Evolutionary conservation across 2,888 invertebrate genomes (phyloP).

Genomic region (Hyppa rectilinea): DNA sequence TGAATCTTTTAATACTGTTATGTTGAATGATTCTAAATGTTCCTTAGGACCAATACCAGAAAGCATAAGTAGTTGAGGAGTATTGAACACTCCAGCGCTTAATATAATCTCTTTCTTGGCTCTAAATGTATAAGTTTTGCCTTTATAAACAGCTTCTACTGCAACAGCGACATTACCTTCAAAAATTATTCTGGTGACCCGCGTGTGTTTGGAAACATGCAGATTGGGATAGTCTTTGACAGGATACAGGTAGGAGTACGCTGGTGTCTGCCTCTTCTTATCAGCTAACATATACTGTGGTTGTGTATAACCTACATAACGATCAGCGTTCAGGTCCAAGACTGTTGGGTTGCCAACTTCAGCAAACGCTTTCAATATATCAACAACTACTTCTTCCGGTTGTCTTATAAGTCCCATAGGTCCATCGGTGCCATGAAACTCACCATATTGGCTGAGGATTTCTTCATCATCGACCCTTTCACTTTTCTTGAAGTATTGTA

Average conservation of each 20-base stretch:
- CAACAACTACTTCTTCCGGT: constrained; percentile 16
- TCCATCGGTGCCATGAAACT: constrained; percentile 52
- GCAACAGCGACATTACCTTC: constrained; percentile 42
- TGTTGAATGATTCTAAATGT: constrained; percentile 40
- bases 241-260: constrained; percentile 39
- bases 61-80: constrained; percentile 56
- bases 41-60: constrained; percentile 57
- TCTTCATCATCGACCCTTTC: constrained; percentile 37
- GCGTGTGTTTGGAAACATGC: constrained; percentile 48
- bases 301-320: constrained; percentile 40
- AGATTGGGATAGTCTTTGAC: constrained; percentile 45
- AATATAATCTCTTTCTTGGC: constrained; percentile 59
- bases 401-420: constrained; percentile 47
- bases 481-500: constrained; percentile 47
- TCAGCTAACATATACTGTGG: constrained; percentile 36
- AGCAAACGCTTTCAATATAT: constrained; percentile 48
- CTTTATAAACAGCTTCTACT: constrained; percentile 40
- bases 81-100: constrained; percentile 52
- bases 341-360: constrained; percentile 52
- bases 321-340: constrained; percentile 49
- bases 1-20: constrained; percentile 31
- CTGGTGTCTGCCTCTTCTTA: constrained; percentile 51
- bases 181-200: constrained; percentile 55
- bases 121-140: constrained; percentile 33
- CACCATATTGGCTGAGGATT: constrained; percentile 10